phyloP scores from a whole-genome alignment of 2,113 vertebrate species.

The Cynoglossus semilaevis region DNA sequence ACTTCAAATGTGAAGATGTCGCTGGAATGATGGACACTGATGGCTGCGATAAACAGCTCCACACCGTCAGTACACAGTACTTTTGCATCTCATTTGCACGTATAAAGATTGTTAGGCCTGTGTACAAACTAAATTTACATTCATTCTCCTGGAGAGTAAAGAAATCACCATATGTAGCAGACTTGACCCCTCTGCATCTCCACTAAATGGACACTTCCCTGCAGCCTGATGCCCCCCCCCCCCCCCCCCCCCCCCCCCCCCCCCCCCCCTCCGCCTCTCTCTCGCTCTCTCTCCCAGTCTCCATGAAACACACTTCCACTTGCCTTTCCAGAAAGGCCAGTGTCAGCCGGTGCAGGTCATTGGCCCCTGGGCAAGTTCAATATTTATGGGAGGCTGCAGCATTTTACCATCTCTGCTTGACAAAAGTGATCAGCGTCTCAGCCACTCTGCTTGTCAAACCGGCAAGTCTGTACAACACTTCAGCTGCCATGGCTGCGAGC shows the following conservation, averaged over 20 bases:
- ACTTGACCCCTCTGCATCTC: constrained; percentile 17
- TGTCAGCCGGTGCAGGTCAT: constrained; percentile 43
- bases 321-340: constrained; percentile 29
- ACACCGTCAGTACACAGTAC: neutral
- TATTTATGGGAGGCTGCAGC: constrained; percentile 60
- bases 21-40: constrained; percentile 2
- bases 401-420: constrained; percentile 60
- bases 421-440: constrained; percentile 60
- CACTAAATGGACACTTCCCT: constrained; percentile 17
- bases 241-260: constrained; percentile 10
- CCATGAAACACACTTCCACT: constrained; percentile 7
- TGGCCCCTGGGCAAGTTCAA: constrained; percentile 55
- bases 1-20: neutral
- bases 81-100: neutral
- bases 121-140: constrained; percentile 8
- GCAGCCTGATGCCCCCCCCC: constrained; percentile 30
- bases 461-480: constrained; percentile 32
- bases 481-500: constrained; percentile 22
- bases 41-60: neutral
- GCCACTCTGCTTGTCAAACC: constrained; percentile 50
- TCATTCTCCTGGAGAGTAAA: constrained; percentile 10
- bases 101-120: neutral
- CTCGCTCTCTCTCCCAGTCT: no score
- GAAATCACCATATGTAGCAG: constrained; percentile 15
- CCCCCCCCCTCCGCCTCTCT: constrained; percentile 4